Percentiles rank a stretch among this genome's conserved stretches.
Evolutionary conservation across 2,113 vertebrate species (phyloP).

Genomic region (Podilymbus podiceps): DNA sequence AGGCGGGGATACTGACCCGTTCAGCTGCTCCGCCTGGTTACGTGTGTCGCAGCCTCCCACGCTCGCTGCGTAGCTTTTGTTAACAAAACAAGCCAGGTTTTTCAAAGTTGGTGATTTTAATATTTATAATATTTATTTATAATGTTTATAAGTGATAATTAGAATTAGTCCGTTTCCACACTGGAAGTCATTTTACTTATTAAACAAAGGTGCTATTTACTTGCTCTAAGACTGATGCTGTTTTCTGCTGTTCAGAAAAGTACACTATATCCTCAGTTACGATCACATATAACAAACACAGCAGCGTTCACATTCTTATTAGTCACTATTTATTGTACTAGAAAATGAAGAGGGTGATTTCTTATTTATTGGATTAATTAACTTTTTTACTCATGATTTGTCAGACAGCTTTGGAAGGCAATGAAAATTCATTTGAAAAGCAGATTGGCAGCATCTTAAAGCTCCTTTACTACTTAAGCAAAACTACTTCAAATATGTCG

Average conservation of each 20-base stretch:
- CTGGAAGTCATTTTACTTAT: neutral
- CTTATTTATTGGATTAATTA: neutral
- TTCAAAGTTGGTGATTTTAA: neutral
- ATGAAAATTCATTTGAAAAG: neutral
- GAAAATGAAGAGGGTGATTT: neutral
- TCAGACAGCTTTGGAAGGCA: neutral
- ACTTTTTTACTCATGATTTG: neutral
- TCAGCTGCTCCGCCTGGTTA: accelerated
- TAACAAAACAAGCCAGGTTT: neutral
- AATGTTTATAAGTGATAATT: neutral
- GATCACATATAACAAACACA: accelerated
- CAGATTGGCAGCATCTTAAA: neutral
- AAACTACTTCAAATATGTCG: neutral
- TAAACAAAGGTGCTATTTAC: neutral
- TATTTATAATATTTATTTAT: neutral
- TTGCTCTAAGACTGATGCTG: neutral
- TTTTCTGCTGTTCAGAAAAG: neutral
- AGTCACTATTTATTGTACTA: neutral
- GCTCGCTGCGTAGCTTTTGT: accelerated
- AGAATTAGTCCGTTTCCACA: neutral
- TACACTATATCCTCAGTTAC: neutral
- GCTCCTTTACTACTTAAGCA: neutral
- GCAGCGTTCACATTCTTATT: neutral
- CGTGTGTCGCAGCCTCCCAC: accelerated
- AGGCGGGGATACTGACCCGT: no score